These are phyloP conservation scores for Rynchops niger DNA, from an alignment of 2,113 vertebrate species.

Conservation along the genomic window DNA sequence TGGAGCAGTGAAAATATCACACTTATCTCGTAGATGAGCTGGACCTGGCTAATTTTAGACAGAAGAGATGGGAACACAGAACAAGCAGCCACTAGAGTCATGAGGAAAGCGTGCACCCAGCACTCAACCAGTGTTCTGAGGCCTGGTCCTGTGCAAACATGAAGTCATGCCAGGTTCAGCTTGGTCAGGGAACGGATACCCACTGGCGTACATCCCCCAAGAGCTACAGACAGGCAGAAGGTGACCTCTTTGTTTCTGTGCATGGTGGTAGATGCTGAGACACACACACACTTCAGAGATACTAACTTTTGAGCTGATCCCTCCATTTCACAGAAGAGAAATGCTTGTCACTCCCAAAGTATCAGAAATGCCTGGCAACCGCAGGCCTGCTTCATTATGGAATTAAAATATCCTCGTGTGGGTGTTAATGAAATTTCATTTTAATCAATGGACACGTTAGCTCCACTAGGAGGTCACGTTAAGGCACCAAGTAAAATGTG, in stretches of 20 bases:
- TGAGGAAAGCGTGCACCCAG: neutral
- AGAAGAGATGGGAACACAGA: neutral
- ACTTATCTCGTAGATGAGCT: neutral
- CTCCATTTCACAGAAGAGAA: neutral
- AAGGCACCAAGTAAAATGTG: neutral
- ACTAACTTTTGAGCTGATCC: neutral
- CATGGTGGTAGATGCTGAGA: neutral
- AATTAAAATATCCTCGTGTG: neutral
- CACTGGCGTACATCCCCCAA: neutral
- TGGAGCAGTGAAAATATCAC: neutral
- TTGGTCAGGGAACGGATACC: neutral
- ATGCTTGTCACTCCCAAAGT: neutral
- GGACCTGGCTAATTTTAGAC: neutral
- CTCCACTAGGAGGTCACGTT: neutral
- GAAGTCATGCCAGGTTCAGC: neutral
- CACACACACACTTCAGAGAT: accelerated
- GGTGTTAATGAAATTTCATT: neutral
- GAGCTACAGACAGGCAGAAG: neutral
- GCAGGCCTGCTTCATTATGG: neutral
- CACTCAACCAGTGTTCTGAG: neutral
- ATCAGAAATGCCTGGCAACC: neutral
- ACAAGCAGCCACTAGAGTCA: neutral
- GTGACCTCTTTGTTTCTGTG: neutral
- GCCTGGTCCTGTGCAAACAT: neutral
- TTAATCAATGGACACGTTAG: neutral